phyloP scores from a whole-genome alignment of 2,113 vertebrate genomes.

The Oxyura jamaicensis region DNA sequence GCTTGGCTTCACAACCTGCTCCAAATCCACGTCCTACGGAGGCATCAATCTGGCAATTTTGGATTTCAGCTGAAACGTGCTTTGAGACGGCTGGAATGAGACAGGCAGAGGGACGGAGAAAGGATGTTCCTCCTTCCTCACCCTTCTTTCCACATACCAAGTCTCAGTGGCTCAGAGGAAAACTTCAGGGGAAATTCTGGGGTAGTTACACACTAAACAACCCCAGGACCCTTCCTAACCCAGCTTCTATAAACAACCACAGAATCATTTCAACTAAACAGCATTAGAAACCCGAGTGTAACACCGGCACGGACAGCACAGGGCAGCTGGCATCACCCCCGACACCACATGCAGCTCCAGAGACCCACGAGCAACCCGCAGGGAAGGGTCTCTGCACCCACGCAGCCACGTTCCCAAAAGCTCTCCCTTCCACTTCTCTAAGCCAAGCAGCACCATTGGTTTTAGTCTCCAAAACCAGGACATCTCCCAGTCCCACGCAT shows the following conservation, averaged over 20 bases:
- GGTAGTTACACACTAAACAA: background rate
- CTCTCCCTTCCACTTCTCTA: background rate
- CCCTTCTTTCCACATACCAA: background rate
- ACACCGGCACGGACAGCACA: background rate
- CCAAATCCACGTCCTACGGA: background rate
- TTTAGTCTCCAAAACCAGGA: background rate
- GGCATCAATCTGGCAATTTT: background rate
- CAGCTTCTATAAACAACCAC: background rate
- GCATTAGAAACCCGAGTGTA: background rate
- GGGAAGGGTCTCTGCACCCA: background rate
- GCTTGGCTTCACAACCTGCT: background rate
- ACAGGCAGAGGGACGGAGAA: background rate
- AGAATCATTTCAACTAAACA: background rate
- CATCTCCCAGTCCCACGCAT: fast-evolving
- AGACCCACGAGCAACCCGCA: background rate
- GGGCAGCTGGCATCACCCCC: background rate
- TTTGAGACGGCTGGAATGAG: background rate
- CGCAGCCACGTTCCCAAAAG: background rate
- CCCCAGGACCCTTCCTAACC: background rate
- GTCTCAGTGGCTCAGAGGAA: background rate
- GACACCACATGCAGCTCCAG: constrained; percentile 26
- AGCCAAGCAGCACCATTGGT: background rate
- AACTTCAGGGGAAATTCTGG: background rate
- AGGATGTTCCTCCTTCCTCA: background rate
- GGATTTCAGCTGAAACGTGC: background rate